Evolutionary conservation across 2,888 invertebrate species (phyloP).

Genomic region (Agrotis exclamationis): DNA sequence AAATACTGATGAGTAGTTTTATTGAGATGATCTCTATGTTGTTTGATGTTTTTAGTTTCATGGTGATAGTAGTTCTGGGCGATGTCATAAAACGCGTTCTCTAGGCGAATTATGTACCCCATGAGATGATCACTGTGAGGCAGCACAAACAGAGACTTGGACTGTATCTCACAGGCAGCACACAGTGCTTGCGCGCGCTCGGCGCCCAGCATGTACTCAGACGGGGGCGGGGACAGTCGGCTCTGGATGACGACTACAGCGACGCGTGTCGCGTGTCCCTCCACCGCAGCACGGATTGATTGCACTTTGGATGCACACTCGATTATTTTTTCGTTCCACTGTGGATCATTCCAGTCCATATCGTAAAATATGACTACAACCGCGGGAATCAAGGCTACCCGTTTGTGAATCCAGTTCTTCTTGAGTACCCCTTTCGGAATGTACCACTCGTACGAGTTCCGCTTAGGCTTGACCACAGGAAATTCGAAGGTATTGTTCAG

Average conservation of each 20-base stretch:
- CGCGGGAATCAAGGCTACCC: conserved; percentile 97
- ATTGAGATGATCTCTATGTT: conserved; percentile 97
- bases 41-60: conserved; percentile 96
- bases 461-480: conserved; percentile 96
- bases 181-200: conserved; percentile 98
- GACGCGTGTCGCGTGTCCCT: conserved; percentile 94
- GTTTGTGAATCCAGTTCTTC: conserved; percentile 98
- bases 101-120: conserved; percentile 94
- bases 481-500: conserved; percentile 96
- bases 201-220: conserved; percentile 96
- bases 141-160: conserved; percentile 97
- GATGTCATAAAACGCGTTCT: conserved; percentile 98
- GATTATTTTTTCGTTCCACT: conserved; percentile 98
- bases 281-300: conserved; percentile 94
- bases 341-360: conserved; percentile 98
- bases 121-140: conserved; percentile 97
- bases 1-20: conserved; percentile 97
- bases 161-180: conserved; percentile 97
- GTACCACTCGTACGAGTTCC: conserved; percentile 98
- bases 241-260: conserved; percentile 98
- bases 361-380: conserved; percentile 99
- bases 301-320: conserved; percentile 98
- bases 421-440: conserved; percentile 98
- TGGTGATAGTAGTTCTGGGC: conserved; percentile 98
- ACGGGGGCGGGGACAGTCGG: conserved; percentile 94